phyloP scores from a whole-genome alignment of 2,888 invertebrate genomes.

The Tribolium freemani region DNA sequence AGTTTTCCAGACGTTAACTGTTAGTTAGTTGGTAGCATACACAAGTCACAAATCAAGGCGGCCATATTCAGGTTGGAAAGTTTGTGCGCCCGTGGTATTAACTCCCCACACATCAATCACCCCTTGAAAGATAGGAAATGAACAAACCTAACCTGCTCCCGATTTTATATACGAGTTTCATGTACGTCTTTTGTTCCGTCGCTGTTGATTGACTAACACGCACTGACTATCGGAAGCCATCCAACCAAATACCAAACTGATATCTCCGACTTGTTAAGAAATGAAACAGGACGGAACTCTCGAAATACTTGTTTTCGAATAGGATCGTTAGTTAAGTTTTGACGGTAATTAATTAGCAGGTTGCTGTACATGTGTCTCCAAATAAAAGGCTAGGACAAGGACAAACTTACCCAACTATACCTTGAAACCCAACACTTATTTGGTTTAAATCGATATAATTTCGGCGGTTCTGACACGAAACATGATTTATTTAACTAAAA shows the following conservation, averaged over 20 bases:
- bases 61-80: constrained; percentile 56
- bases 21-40: constrained; percentile 30
- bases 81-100: constrained; percentile 51
- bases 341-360: background rate
- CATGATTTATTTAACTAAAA: background rate
- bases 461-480: background rate
- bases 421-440: background rate
- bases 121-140: constrained; percentile 68
- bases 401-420: background rate
- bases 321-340: background rate
- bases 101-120: constrained; percentile 66
- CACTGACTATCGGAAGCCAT: constrained; percentile 38
- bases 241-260: constrained; percentile 5
- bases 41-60: constrained; percentile 52
- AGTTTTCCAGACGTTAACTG: constrained; percentile 28
- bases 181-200: constrained; percentile 58
- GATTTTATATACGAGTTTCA: constrained; percentile 62
- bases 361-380: background rate
- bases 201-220: constrained; percentile 59
- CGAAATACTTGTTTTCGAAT: background rate
- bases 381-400: background rate
- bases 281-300: constrained; percentile 2
- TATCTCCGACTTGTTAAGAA: background rate
- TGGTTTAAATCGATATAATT: background rate
- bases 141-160: constrained; percentile 65